Base-by-base conservation (phyloP, 2,888 invertebrate species). In the Carpatolechia fugitivella region DNA sequence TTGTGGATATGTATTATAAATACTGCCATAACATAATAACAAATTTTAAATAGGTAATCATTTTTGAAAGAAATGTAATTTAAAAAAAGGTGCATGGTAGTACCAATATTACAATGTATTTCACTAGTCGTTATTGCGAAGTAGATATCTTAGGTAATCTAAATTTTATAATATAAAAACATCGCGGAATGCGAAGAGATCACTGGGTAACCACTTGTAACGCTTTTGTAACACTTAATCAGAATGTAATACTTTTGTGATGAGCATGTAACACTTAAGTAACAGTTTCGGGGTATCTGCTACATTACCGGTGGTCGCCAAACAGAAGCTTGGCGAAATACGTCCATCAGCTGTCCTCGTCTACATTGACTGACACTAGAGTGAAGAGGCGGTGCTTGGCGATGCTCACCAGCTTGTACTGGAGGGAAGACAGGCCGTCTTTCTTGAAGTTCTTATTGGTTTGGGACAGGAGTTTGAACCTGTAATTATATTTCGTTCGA, bases 401-500 rank as follows among this genome's bases (percentile, higher is more conserved):
- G 48, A 93, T 91, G 63, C 93, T 92, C 55, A 94, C 88, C 54
- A 95, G 74, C 66, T 93, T 93, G 85, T 98, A 98, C 65, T 94
- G 93, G 48, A 98, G 92, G 66, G 94, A 97, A 71, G 94, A 96
- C 51, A 98, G 90, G 6, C 98, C 98, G 75, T 98, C 98, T 62
- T 94, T 94, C 62, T 94, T 93, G 82, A 94, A 97, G 68, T 95
- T 93, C 75, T 95, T 95, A 63, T 94, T 94, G 13, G 97, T 97
- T 64, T 94, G 94, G 59, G 95, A 95, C 52, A 98, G 90, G 64
- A 96, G 93, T 77, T n/a, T n/a, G n/a, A n/a, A n/a, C n/a, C n/a
- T n/a, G n/a, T n/a, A n/a, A n/a, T n/a, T n/a, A n/a, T n/a, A n/a
- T n/a, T n/a, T n/a, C n/a, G n/a, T n/a, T n/a, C n/a, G n/a, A n/a